phyloP scores from a whole-genome alignment of 2,797 vertebrate genomes.

The Emys orbicularis region DNA sequence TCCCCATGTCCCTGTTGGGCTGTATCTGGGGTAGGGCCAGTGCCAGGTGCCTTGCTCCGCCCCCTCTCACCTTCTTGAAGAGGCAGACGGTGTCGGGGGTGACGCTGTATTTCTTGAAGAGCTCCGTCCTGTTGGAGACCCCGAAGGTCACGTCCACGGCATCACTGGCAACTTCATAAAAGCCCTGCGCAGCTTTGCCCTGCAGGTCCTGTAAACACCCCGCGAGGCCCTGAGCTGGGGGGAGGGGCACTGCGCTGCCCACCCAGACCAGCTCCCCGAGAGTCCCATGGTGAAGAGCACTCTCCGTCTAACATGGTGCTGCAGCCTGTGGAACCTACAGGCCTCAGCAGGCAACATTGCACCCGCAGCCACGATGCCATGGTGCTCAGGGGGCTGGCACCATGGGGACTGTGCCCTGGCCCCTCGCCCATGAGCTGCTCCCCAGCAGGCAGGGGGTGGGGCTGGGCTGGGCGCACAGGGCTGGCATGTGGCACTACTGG shows the following conservation, averaged over 20 bases:
- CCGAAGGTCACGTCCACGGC: slow-evolving; percentile 84
- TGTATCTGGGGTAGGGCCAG: accelerated
- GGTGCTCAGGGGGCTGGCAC: too few species aligned
- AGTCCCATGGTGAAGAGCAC: background rate
- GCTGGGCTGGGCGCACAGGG: background rate
- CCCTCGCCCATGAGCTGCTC: too few species aligned
- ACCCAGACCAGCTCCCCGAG: background rate
- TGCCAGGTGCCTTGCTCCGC: background rate
- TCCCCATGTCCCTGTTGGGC: background rate
- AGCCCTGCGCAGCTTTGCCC: slow-evolving; percentile 76
- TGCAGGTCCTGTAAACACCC: slow-evolving; percentile 79
- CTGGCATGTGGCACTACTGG: background rate
- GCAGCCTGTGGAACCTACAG: too few species aligned
- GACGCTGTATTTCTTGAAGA: slow-evolving; percentile 87
- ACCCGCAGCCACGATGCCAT: too few species aligned
- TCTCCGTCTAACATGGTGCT: background rate
- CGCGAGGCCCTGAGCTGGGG: background rate
- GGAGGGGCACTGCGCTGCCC: background rate
- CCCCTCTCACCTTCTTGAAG: slow-evolving; percentile 90
- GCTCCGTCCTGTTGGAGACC: slow-evolving; percentile 77
- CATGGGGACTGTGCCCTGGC: too few species aligned
- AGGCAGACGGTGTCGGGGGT: slow-evolving; percentile 84
- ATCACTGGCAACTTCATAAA: slow-evolving; percentile 79
- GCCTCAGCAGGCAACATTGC: too few species aligned
- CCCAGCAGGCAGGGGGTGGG: background rate